These are phyloP conservation scores for Petrocephalus zakoni DNA, from an alignment of 2,113 vertebrate species.

Conservation along the genomic window DNA sequence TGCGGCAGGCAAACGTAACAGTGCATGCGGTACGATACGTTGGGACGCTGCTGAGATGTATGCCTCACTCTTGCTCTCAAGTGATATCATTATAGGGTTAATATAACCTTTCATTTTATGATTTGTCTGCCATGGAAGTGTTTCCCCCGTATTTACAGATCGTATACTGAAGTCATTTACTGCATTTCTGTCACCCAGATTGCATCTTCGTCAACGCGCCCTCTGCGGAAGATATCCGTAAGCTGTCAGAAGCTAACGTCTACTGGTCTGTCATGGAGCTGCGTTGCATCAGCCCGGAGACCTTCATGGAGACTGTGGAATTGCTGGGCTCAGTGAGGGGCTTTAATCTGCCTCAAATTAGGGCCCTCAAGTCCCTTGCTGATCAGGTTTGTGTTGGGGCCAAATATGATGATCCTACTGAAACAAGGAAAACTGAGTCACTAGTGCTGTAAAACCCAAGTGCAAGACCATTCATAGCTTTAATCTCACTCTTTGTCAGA, in stretches of 20 bases:
- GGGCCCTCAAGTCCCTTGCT: constrained; percentile 64
- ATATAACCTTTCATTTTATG: neutral
- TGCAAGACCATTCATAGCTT: neutral
- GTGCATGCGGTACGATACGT: too few species aligned
- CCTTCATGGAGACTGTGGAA: constrained; percentile 59
- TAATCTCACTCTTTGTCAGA: constrained; percentile 41
- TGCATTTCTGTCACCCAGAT: constrained; percentile 41
- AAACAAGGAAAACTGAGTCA: neutral
- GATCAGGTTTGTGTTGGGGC: constrained; percentile 50
- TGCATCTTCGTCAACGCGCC: constrained; percentile 51
- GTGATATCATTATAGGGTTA: neutral
- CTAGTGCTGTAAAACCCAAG: neutral
- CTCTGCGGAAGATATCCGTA: constrained; percentile 56
- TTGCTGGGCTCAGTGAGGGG: constrained; percentile 55
- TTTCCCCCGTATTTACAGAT: neutral
- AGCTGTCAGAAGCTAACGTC: constrained; percentile 61
- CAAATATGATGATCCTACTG: neutral
- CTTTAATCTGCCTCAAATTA: constrained; percentile 57
- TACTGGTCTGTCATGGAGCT: constrained; percentile 62
- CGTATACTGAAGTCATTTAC: neutral
- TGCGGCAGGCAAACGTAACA: too few species aligned
- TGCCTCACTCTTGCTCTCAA: too few species aligned
- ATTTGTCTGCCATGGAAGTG: neutral
- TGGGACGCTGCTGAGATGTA: too few species aligned
- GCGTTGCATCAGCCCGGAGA: constrained; percentile 53